phyloP scores from a whole-genome alignment of 2,797 vertebrate species.

The Rhinichthys osculus region DNA sequence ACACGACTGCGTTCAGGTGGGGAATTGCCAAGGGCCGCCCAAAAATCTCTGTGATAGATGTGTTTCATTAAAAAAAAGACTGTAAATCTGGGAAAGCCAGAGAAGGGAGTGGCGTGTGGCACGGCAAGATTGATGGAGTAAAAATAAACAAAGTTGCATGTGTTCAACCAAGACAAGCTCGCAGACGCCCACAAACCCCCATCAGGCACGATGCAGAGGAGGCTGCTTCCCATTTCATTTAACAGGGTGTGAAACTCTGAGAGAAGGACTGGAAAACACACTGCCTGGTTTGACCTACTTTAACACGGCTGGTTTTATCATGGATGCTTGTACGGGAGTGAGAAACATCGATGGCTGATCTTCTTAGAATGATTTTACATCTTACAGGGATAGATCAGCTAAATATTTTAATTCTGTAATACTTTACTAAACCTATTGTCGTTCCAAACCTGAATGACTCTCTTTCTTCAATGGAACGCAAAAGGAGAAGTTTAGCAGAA shows the following conservation, averaged over 20 bases:
- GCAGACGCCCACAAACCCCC: slow-evolving; percentile 54
- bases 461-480: background rate
- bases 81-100: slow-evolving; percentile 69
- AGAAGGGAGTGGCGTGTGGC: slow-evolving; percentile 64
- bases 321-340: slow-evolving; percentile 8
- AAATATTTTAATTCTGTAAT: background rate
- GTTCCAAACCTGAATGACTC: background rate
- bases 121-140: slow-evolving; percentile 68
- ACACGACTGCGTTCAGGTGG: slow-evolving; percentile 45
- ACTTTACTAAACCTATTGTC: background rate
- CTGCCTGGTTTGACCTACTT: slow-evolving; percentile 54
- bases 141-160: slow-evolving; percentile 63
- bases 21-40: slow-evolving; percentile 46
- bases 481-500: background rate
- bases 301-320: slow-evolving; percentile 18
- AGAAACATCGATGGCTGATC: background rate
- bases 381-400: background rate
- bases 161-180: slow-evolving; percentile 54
- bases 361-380: background rate
- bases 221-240: slow-evolving; percentile 54
- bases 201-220: slow-evolving; percentile 40
- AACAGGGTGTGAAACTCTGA: slow-evolving; percentile 41
- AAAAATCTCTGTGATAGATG: slow-evolving; percentile 65
- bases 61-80: slow-evolving; percentile 73
- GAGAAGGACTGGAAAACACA: background rate